A percentile compares a stretch with the other conserved stretches of the same genome.
phyloP scores from a whole-genome alignment of 2,113 vertebrate species.

The Ictalurus punctatus region DNA sequence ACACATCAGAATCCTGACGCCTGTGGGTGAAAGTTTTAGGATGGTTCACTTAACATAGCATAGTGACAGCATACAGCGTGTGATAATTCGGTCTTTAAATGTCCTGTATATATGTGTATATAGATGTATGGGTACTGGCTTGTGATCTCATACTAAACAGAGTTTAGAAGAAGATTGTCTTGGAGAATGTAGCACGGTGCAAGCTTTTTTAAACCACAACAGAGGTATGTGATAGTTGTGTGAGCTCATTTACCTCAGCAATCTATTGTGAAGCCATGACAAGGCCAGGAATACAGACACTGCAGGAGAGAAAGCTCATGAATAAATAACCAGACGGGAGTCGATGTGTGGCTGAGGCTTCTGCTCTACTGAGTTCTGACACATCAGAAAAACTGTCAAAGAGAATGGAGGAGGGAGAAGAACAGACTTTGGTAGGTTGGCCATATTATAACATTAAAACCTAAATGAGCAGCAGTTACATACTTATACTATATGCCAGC shows the following conservation, averaged over 20 bases:
- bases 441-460: not conserved
- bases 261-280: slow-evolving; percentile 3
- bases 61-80: not conserved
- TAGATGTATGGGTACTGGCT: not conserved
- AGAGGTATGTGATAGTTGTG: not conserved
- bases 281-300: slow-evolving; percentile 20
- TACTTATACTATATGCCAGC: not conserved
- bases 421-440: not conserved
- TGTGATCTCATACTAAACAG: not conserved
- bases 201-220: not conserved
- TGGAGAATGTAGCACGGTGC: not conserved
- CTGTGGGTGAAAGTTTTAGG: slow-evolving; percentile 32
- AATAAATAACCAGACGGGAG: slow-evolving; percentile 72
- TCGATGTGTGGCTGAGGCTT: slow-evolving; percentile 69
- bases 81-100: slow-evolving; percentile 13
- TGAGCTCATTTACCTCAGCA: not conserved
- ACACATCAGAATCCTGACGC: slow-evolving; percentile 3
- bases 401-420: slow-evolving; percentile 61
- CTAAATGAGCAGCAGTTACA: not conserved
- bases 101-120: not conserved
- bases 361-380: slow-evolving; percentile 70
- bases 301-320: slow-evolving; percentile 53
- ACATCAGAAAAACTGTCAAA: slow-evolving; percentile 68
- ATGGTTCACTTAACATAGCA: slow-evolving; percentile 23
- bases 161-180: not conserved